Evolutionary conservation across 2,797 vertebrate genomes (phyloP).

Genomic region (Ctenochaetus hawaiiensis): DNA sequence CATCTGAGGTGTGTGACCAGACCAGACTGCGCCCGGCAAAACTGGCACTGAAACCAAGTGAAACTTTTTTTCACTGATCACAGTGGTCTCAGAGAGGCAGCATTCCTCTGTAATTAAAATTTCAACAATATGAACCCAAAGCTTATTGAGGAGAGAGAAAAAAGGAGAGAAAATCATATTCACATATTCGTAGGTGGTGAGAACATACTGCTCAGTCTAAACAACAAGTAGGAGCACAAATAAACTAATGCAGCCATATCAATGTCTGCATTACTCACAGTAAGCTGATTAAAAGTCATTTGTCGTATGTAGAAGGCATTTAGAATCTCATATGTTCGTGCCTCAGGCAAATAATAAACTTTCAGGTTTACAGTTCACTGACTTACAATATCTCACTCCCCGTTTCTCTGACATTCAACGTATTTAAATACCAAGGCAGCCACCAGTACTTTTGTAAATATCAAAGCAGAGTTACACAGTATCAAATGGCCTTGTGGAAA

Average conservation of each 20-base stretch:
- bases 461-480: neutral
- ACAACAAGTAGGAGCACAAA: neutral
- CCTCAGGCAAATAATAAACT: slow-evolving; percentile 24
- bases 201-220: neutral
- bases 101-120: slow-evolving; percentile 9
- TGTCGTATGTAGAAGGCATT: neutral
- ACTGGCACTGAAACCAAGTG: slow-evolving; percentile 21
- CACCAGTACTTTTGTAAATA: neutral
- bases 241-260: neutral
- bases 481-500: slow-evolving; percentile 14
- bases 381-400: slow-evolving; percentile 11
- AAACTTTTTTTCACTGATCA: slow-evolving; percentile 17
- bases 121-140: neutral
- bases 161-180: neutral
- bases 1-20: neutral
- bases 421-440: slow-evolving; percentile 11
- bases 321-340: neutral
- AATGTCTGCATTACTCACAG: neutral
- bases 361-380: slow-evolving; percentile 25
- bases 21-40: slow-evolving; percentile 6
- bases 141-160: neutral
- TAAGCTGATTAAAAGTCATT: slow-evolving; percentile 13
- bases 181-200: neutral
- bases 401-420: slow-evolving; percentile 39
- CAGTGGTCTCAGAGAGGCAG: slow-evolving; percentile 3